Evolutionary conservation across 2,888 invertebrate genomes (phyloP), one percentile per base, ranked within the genome.

Genomic region (Hirtodrosophila duncani): DNA sequence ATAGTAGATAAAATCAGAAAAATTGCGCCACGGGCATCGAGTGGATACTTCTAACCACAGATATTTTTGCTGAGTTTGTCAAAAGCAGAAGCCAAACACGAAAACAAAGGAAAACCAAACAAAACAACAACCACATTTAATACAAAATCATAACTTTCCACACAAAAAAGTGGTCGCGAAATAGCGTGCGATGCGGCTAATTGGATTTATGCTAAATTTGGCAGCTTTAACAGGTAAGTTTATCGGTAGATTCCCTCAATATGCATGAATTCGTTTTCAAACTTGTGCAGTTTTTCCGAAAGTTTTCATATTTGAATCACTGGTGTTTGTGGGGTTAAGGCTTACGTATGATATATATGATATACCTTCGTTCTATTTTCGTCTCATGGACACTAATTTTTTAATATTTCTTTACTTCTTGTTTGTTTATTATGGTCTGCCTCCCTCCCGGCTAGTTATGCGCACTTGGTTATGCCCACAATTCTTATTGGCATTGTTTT

Each of bases 131-230:
- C 21, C 17, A 24, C 14, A 30, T 6, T 31, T 36, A 53, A 31
- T 37, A 36, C 27, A 23, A 17, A 50, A 45, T 7, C 9, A 42
- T 17, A 16, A 53, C 24, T 43, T 10, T 21, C 18, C 6, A 6
- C 24, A 37, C 26, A 16, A 10, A 10, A 11, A 20, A 10, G 21
- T 6, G n/a, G n/a, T n/a, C n/a, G n/a, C n/a, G n/a, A n/a, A n/a
- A n/a, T n/a, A n/a, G n/a, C n/a, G n/a, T n/a, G 55, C 37, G 21
- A 72, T 85, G 85, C 67, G 67, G 59, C 81, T 85, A 84, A 85
- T 85, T 85, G 85, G 85, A 84, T 85, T 85, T 80, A 63, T 85
- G 69, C 67, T 85, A 81, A 84, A 83, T 85, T 85, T 85, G 82
- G 85, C 84, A 77, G 83, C 72, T 67, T 75, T 85, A 83, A 84